phyloP scores from a whole-genome alignment of 2,113 vertebrate genomes.

The Pituophis catenifer region DNA sequence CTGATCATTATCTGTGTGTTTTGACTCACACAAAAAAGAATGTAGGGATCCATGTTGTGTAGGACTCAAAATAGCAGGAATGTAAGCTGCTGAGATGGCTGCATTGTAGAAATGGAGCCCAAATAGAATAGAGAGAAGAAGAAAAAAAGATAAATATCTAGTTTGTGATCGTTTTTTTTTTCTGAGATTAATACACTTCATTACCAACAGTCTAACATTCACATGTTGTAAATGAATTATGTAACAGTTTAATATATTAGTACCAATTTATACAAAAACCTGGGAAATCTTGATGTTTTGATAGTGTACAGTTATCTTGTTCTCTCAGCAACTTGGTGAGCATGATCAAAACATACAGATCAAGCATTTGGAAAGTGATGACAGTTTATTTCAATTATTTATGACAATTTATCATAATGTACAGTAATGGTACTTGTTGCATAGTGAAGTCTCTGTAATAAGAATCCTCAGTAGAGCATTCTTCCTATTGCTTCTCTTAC shows the following conservation, averaged over 20 bases:
- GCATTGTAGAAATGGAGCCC: not conserved
- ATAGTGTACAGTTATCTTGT: conserved; percentile 24
- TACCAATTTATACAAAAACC: conserved; percentile 46
- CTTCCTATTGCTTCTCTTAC: conserved; percentile 44
- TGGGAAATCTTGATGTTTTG: conserved; percentile 52
- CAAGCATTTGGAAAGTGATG: conserved; percentile 44
- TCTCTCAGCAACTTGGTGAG: conserved; percentile 55
- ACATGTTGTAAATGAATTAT: conserved; percentile 19
- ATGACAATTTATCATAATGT: conserved; percentile 63
- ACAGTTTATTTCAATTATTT: conserved; percentile 60
- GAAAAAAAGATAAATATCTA: not conserved
- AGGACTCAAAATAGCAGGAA: conserved; percentile 1
- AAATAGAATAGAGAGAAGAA: not conserved
- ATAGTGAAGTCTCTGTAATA: conserved; percentile 56
- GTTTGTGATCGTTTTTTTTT: not conserved
- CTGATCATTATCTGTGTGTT: conserved; percentile 5
- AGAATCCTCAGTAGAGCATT: conserved; percentile 52
- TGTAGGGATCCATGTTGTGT: conserved; percentile 1
- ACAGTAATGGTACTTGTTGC: conserved; percentile 35
- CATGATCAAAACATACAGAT: conserved; percentile 38
- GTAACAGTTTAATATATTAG: conserved; percentile 21
- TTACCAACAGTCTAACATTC: conserved; percentile 22
- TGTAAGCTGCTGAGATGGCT: not conserved
- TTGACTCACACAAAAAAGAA: conserved; percentile 20
- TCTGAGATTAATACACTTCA: not conserved